Evolutionary conservation across 1,140 invertebrate genomes (phyloP).

Genomic region (Ceratosolen solmsi): DNA sequence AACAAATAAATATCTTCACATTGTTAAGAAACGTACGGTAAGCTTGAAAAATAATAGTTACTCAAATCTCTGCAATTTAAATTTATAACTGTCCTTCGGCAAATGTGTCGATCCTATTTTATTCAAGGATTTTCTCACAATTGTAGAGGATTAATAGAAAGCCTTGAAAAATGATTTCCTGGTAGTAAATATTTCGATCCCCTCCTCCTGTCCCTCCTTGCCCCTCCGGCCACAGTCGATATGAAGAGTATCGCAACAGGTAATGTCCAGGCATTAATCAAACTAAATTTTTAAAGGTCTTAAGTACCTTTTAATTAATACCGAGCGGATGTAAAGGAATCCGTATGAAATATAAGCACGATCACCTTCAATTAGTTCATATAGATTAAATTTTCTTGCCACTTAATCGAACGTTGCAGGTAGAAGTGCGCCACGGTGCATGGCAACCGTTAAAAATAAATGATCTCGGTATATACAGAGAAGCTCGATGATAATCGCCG

Average conservation of each 20-base stretch:
- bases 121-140: slow-evolving; percentile 45
- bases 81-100: slow-evolving; percentile 21
- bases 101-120: slow-evolving; percentile 1
- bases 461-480: neutral
- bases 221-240: neutral
- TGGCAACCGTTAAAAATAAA: neutral
- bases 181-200: neutral
- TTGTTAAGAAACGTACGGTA: neutral
- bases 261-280: neutral
- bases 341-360: neutral
- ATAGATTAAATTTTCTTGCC: neutral
- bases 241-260: neutral
- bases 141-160: slow-evolving; percentile 27
- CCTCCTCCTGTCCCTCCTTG: neutral
- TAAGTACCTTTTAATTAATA: neutral
- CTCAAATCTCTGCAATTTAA: slow-evolving; percentile 12
- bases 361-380: neutral
- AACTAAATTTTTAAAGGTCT: neutral
- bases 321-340: neutral
- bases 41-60: neutral
- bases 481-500: neutral
- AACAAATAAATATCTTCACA: neutral
- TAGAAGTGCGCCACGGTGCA: neutral
- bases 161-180: slow-evolving; percentile 29
- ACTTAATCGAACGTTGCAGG: neutral